phyloP scores from a whole-genome alignment of 2,113 vertebrate genomes.

The Thymallus thymallus region DNA sequence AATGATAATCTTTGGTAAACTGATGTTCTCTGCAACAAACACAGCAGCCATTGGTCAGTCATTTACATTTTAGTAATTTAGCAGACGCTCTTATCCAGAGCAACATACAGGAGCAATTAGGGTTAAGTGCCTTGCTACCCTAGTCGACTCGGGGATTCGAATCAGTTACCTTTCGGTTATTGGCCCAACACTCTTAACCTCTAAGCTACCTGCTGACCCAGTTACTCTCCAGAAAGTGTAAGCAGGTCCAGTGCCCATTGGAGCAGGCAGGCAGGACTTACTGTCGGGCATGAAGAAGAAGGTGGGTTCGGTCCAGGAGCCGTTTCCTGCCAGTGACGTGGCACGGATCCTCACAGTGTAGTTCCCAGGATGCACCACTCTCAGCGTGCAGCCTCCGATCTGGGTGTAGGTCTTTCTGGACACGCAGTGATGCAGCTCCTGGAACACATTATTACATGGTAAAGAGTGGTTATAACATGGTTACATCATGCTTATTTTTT shows the following conservation, averaged over 20 bases:
- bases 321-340: slow-evolving; percentile 91
- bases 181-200: too few species aligned
- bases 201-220: too few species aligned
- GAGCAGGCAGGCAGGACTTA: slow-evolving; percentile 64
- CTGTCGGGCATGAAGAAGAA: slow-evolving; percentile 88
- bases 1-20: slow-evolving; percentile 83
- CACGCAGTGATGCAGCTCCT: slow-evolving; percentile 84
- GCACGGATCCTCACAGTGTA: slow-evolving; percentile 90
- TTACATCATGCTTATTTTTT: too few species aligned
- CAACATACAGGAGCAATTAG: too few species aligned
- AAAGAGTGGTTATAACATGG: too few species aligned
- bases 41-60: slow-evolving; percentile 10
- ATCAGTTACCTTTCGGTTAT: too few species aligned
- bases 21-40: slow-evolving; percentile 74
- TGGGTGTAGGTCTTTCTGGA: slow-evolving; percentile 82
- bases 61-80: too few species aligned
- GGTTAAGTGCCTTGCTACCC: too few species aligned
- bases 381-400: slow-evolving; percentile 79
- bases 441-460: background rate
- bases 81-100: too few species aligned
- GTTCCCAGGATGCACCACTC: slow-evolving; percentile 85
- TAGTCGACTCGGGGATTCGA: too few species aligned
- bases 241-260: too few species aligned
- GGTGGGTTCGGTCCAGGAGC: slow-evolving; percentile 88
- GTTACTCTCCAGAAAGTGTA: background rate